These are phyloP conservation scores for Arvicola amphibius DNA, from an alignment of 2,797 vertebrate species.

Conservation along the genomic window DNA sequence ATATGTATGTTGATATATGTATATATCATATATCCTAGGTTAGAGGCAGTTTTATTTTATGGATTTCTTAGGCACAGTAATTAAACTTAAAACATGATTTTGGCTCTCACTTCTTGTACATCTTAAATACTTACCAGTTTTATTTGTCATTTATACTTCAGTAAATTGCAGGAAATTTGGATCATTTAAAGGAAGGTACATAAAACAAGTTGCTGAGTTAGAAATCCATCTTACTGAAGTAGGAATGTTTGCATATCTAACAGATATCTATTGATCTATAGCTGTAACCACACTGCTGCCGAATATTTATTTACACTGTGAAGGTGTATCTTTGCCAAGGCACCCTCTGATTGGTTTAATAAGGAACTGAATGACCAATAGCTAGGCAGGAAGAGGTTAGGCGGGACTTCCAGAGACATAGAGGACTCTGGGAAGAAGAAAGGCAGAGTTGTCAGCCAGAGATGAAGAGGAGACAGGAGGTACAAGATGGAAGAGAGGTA, in stretches of 20 bases:
- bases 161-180: neutral
- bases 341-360: neutral
- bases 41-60: too few relatives aligned
- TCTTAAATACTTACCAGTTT: neutral
- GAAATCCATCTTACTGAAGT: neutral
- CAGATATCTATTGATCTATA: neutral
- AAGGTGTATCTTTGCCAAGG: neutral
- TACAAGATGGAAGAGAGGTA: neutral
- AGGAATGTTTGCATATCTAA: neutral
- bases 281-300: neutral
- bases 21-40: too few relatives aligned
- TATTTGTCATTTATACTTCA: neutral
- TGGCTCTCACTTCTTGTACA: too few relatives aligned
- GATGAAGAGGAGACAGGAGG: neutral
- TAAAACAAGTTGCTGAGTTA: neutral
- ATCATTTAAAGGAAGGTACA: neutral
- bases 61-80: too few relatives aligned
- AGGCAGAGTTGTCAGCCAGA: neutral
- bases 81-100: too few relatives aligned
- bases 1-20: too few relatives aligned
- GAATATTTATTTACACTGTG: neutral
- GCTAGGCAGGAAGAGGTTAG: neutral
- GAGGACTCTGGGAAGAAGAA: neutral
- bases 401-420: neutral
- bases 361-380: neutral